Percentiles rank a stretch among this genome's conserved stretches.
Conservation (phyloP, 1,140 invertebrate species). For the Aphelenchoides fujianensis region DNA sequence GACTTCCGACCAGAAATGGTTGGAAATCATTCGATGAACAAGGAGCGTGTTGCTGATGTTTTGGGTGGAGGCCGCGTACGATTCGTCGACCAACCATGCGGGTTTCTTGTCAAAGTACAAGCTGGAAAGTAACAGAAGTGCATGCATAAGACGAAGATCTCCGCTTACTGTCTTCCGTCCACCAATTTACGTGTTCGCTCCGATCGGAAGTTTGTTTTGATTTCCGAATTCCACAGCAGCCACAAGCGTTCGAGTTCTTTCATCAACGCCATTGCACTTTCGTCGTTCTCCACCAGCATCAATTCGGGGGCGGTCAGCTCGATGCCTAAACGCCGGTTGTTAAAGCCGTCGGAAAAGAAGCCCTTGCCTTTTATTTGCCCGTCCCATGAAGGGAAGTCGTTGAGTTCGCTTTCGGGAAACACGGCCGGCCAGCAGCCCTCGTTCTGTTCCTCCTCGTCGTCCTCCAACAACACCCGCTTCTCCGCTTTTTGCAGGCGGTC, state of each 20-base stretch:
- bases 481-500: conserved; percentile 25
- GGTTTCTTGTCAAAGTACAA: conserved; percentile 36
- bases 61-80: neutral
- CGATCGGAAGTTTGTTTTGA: conserved; percentile 14
- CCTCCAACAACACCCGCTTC: conserved; percentile 16
- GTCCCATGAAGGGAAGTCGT: conserved; percentile 32
- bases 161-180: conserved; percentile 28
- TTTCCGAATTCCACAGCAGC: conserved; percentile 38
- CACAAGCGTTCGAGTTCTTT: conserved; percentile 35
- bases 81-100: conserved; percentile 14
- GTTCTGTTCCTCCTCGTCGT: conserved; percentile 19
- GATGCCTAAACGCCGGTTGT: conserved; percentile 31
- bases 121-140: conserved; percentile 25
- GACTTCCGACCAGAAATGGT: conserved; percentile 27
- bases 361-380: conserved; percentile 17
- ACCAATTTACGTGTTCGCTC: conserved; percentile 17
- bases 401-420: conserved; percentile 25
- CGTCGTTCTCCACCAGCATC: conserved; percentile 38
- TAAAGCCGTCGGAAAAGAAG: conserved; percentile 24
- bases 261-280: conserved; percentile 28
- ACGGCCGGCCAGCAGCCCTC: conserved; percentile 15
- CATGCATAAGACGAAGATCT: neutral
- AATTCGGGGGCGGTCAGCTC: conserved; percentile 30
- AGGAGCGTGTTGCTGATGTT: conserved; percentile 24
- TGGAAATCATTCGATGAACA: conserved; percentile 28